Base-by-base conservation (phyloP, 2,113 vertebrate species). In the Corythornis vintsioides region DNA sequence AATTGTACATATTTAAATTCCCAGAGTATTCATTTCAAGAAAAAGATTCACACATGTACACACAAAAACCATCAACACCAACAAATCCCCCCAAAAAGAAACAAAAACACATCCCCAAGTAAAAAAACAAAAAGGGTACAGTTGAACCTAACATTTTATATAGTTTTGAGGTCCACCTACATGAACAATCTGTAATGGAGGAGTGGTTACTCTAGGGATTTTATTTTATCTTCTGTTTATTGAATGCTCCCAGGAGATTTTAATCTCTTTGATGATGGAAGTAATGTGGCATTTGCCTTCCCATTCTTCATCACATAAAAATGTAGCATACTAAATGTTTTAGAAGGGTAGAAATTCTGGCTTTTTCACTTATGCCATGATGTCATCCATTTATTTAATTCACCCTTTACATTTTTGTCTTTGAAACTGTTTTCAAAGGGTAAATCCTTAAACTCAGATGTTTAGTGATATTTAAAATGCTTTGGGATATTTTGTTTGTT, bases 1-100 rank as follows among this genome's bases (percentile, higher is more conserved):
- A 22, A 65, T 33, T 72, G 14, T 18, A 56, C 5, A 5, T 65
- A 31, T 33, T 35, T 77, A 57, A 65, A 81, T 65, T 86, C 15
- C 11, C 9, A 65, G 35, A 56, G 48, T 52, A 3, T 0, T 3
- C 6, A 66, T 11, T 26, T 56, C 10, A n/a, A 81, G 14, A 17
- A 76, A 53, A 70, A 59, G 9, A 33, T 6, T 2, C 8, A 8
- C 0, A 3, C 29, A 31, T 8, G 11, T 6, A 60, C 10, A 11
- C 8, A 63, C 13, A 55, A 31, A 31, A 19, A 4, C 31, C 24
- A 13, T 50, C 11, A 35, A 3, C 17, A 73, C 11, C 3, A 40
- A 50, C 17, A 66, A n/a, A 31, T 19, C 13, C 14, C 38, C 14
- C 4, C 2, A 81, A 70, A 76, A 65, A 45, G 43, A 45, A 47